phyloP scores from a whole-genome alignment of 1,140 invertebrate species.

The Leptinotarsa texana region DNA sequence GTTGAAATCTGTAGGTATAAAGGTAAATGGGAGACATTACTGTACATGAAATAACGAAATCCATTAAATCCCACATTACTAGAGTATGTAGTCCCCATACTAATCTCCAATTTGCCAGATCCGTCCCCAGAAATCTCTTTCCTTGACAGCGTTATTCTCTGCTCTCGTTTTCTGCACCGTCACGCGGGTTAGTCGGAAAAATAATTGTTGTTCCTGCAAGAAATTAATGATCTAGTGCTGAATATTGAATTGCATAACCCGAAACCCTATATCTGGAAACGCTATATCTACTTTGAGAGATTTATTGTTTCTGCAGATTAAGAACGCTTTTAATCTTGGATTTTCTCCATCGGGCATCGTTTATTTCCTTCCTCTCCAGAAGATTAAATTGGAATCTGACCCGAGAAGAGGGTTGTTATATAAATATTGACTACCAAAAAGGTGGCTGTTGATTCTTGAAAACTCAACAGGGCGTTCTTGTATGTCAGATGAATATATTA shows the following conservation, averaged over 20 bases:
- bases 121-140: not conserved
- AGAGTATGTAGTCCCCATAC: too few relatives aligned
- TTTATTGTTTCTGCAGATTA: not conserved
- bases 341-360: not conserved
- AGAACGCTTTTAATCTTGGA: not conserved
- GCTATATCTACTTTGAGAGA: not conserved
- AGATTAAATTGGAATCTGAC: too few relatives aligned
- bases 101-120: too few relatives aligned
- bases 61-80: too few relatives aligned
- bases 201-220: not conserved
- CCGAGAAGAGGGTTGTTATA: too few relatives aligned
- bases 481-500: too few relatives aligned
- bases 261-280: not conserved
- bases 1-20: too few relatives aligned
- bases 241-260: not conserved
- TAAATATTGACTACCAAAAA: too few relatives aligned
- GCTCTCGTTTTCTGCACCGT: not conserved
- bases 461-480: too few relatives aligned
- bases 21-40: too few relatives aligned
- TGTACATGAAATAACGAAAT: too few relatives aligned
- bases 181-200: not conserved
- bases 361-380: not conserved
- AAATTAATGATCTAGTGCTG: not conserved
- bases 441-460: too few relatives aligned
- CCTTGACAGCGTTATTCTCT: not conserved